Conservation (phyloP, 2,113 vertebrate genomes). For the Catharus minimus region DNA sequence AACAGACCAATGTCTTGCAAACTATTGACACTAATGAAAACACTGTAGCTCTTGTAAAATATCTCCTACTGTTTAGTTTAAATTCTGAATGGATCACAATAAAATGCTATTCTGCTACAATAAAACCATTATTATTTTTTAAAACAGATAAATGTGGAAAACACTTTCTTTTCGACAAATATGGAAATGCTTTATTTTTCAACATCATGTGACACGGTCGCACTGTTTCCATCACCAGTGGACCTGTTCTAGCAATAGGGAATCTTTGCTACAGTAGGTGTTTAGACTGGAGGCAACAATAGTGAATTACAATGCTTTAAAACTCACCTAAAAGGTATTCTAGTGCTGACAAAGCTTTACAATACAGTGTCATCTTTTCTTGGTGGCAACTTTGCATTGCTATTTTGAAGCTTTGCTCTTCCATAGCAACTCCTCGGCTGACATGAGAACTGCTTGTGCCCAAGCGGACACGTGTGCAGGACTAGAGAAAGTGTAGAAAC, state of each 20-base stretch:
- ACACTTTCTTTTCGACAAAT: neutral
- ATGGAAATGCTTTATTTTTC: neutral
- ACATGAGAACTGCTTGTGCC: neutral
- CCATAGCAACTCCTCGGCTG: accelerated
- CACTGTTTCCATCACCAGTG: neutral
- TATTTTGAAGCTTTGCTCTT: neutral
- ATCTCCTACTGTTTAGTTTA: neutral
- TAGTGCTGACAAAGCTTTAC: neutral
- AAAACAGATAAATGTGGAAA: neutral
- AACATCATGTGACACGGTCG: neutral
- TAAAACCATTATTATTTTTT: neutral
- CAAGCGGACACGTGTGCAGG: accelerated
- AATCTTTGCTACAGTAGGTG: neutral
- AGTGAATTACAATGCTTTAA: neutral
- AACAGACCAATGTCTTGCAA: neutral
- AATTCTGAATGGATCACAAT: neutral
- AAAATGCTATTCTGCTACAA: neutral
- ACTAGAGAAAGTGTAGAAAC: neutral
- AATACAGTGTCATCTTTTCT: neutral
- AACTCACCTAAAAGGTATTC: neutral
- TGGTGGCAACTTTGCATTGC: neutral
- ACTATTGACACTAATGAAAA: neutral
- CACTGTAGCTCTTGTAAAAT: neutral
- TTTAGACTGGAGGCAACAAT: neutral
- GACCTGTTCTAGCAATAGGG: neutral